phyloP scores from a whole-genome alignment of 1,140 invertebrate species.

The Lepidotrigona ventralis region DNA sequence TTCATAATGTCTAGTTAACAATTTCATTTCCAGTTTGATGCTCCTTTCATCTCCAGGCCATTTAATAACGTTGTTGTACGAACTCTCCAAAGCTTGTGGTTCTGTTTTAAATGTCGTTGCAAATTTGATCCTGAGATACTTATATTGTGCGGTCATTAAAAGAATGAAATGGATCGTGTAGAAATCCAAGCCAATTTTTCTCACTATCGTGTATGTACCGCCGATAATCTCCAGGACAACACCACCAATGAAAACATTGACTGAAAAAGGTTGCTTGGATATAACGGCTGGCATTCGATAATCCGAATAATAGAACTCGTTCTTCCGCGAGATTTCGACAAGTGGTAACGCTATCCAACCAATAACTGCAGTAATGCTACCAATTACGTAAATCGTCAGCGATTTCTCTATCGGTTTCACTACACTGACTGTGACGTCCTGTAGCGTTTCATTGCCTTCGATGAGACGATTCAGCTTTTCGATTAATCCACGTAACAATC shows the following conservation, averaged over 20 bases:
- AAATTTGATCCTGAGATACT: slow-evolving; percentile 45
- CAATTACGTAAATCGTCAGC: slow-evolving; percentile 38
- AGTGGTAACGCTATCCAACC: slow-evolving; percentile 32
- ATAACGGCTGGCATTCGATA: slow-evolving; percentile 47
- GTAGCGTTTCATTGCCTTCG: background rate
- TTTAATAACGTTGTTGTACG: no score
- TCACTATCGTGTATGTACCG: background rate
- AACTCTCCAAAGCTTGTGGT: background rate
- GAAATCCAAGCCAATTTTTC: slow-evolving; percentile 56
- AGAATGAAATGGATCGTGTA: slow-evolving; percentile 60
- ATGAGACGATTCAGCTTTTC: slow-evolving; percentile 27
- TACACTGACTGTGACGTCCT: background rate
- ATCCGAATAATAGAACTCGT: slow-evolving; percentile 47
- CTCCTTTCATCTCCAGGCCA: no score
- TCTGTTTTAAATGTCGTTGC: background rate
- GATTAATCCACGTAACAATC: slow-evolving; percentile 32
- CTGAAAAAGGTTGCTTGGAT: slow-evolving; percentile 44
- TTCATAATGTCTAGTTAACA: slow-evolving; percentile 19
- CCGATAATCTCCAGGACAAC: slow-evolving; percentile 35
- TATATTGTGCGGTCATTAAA: slow-evolving; percentile 57
- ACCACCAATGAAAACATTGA: background rate
- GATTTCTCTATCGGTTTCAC: slow-evolving; percentile 24
- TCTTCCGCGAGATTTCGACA: background rate
- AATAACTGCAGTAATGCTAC: background rate
- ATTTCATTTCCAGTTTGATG: background rate